A percentile compares a stretch with the other conserved stretches of the same genome.
phyloP scores from a whole-genome alignment of 2,797 vertebrate genomes.

The Nasua narica region DNA sequence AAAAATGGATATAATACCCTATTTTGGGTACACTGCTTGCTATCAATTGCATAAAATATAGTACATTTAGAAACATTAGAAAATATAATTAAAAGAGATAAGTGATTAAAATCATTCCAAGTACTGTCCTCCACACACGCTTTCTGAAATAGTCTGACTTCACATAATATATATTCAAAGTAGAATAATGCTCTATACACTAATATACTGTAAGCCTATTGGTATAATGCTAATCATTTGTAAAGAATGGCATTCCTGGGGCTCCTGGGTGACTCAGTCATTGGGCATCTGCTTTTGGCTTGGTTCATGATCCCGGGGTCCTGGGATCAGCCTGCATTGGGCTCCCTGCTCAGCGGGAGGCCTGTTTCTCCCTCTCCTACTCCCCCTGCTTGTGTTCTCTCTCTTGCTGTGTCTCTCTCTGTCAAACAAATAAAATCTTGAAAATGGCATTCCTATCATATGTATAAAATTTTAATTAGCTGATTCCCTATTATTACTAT shows the following conservation, averaged over 20 bases:
- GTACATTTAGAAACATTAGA: constrained; percentile 41
- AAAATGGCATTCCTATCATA: background rate
- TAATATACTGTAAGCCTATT: background rate
- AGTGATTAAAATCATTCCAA: constrained; percentile 7
- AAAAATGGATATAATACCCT: background rate
- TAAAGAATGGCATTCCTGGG: background rate
- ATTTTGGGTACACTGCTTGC: background rate
- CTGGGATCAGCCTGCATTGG: too few species aligned
- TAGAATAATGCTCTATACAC: background rate
- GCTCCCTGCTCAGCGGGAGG: too few species aligned
- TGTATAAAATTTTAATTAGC: background rate
- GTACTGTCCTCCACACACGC: background rate
- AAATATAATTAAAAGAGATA: constrained; percentile 17
- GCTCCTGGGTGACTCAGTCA: too few species aligned
- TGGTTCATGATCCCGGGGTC: too few species aligned
- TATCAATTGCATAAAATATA: background rate
- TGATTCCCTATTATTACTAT: background rate
- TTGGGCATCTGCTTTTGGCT: too few species aligned
- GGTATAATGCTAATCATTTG: background rate
- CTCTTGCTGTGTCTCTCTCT: too few species aligned
- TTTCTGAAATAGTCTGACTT: background rate
- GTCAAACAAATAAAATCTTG: too few species aligned
- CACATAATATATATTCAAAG: background rate
- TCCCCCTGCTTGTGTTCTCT: too few species aligned
- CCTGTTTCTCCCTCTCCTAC: too few species aligned